phyloP scores from a whole-genome alignment of 92 coral and sea anemone species.

The Paragorgia papillata region DNA sequence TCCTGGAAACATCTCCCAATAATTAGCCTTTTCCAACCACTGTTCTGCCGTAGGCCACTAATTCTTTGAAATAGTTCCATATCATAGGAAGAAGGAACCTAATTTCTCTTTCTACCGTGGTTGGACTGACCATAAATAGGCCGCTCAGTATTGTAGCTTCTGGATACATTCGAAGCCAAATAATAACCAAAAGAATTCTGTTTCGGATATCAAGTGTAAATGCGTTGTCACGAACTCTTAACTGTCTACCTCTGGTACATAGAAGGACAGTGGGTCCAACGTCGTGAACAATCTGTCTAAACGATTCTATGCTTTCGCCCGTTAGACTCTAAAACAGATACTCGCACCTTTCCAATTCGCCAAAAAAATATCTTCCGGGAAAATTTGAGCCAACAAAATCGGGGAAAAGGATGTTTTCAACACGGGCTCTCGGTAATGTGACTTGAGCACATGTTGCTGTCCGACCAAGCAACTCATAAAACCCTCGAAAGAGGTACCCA shows the following conservation, averaged over 20 bases:
- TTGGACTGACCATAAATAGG: slow-evolving; percentile 49
- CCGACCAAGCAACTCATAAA: not conserved
- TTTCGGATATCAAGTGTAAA: slow-evolving; percentile 40
- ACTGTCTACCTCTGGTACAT: not conserved
- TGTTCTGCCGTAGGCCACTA: slow-evolving; percentile 53
- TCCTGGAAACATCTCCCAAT: slow-evolving; percentile 48
- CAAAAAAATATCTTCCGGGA: not conserved
- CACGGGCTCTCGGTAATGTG: slow-evolving; percentile 8
- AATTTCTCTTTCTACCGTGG: slow-evolving; percentile 44
- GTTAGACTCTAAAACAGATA: slow-evolving; percentile 16
- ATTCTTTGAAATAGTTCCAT: slow-evolving; percentile 46
- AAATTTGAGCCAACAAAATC: not conserved
- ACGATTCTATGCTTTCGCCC: slow-evolving; percentile 16
- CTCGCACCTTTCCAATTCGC: not conserved
- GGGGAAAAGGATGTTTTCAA: slow-evolving; percentile 2
- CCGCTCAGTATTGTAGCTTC: slow-evolving; percentile 39
- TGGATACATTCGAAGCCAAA: slow-evolving; percentile 57
- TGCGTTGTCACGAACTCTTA: slow-evolving; percentile 35
- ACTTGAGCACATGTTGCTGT: not conserved
- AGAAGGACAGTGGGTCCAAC: not conserved
- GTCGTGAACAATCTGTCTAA: not conserved
- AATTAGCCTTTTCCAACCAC: slow-evolving; percentile 48
- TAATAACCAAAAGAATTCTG: slow-evolving; percentile 32
- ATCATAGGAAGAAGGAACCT: slow-evolving; percentile 50
- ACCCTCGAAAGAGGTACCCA: not conserved